phyloP scores from a whole-genome alignment of 2,113 vertebrate species.

The Pelobates fuscus region DNA sequence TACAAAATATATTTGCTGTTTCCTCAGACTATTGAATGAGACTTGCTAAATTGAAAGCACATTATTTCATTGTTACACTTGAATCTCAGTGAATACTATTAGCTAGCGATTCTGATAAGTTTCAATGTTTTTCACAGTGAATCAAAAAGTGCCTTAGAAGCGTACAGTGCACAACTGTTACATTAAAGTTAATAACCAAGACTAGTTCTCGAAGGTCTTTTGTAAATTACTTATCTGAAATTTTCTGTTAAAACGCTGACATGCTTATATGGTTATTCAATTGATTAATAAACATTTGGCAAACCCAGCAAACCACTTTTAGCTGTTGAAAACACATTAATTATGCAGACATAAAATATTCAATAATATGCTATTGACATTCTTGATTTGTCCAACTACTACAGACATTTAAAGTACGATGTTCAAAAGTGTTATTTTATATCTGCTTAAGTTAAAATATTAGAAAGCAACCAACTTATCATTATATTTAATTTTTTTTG shows the following conservation, averaged over 20 bases:
- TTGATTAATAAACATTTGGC: conserved; percentile 5
- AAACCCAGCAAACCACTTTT: background rate
- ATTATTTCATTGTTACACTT: conserved; percentile 2
- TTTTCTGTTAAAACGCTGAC: background rate
- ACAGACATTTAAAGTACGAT: too few relatives aligned
- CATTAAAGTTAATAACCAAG: conserved; percentile 6
- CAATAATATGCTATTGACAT: background rate
- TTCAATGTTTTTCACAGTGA: conserved; percentile 4
- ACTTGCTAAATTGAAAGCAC: conserved; percentile 18
- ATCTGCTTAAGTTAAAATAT: too few relatives aligned
- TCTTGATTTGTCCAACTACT: too few relatives aligned
- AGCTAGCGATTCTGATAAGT: background rate
- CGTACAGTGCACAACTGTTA: background rate
- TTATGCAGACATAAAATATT: conserved; percentile 4
- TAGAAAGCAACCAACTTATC: too few relatives aligned
- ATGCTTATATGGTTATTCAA: background rate
- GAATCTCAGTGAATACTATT: background rate
- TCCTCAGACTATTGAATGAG: conserved; percentile 13
- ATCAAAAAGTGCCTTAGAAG: background rate
- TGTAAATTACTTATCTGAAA: conserved; percentile 13
- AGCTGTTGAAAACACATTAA: background rate
- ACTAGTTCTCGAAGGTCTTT: background rate
- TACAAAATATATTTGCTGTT: conserved; percentile 7
- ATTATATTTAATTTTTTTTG: too few relatives aligned
- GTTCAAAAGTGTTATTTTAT: too few relatives aligned